These are phyloP conservation scores for Danaus plexippus DNA, from an alignment of 1,140 invertebrate genomes.

Conservation along the genomic window DNA sequence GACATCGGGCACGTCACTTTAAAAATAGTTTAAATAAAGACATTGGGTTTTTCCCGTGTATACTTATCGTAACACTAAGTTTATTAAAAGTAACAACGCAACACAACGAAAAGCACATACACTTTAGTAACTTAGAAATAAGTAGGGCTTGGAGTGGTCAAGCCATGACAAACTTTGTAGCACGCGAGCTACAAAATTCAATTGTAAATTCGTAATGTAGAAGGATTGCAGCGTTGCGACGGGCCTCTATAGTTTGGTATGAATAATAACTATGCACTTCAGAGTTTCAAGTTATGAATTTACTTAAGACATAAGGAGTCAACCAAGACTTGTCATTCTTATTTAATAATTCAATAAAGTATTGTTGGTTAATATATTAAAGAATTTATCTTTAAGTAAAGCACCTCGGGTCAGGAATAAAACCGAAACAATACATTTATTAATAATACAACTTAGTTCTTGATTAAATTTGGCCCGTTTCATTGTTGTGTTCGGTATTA, in stretches of 20 bases:
- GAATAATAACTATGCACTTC: slow-evolving; percentile 1
- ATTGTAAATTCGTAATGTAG: slow-evolving; percentile 26
- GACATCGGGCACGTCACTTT: no score
- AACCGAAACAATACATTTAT: slow-evolving; percentile 1
- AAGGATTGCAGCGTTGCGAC: slow-evolving; percentile 12
- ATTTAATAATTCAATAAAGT: no score
- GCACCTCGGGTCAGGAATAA: not conserved
- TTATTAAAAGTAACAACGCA: no score
- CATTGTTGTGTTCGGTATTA: slow-evolving; percentile 36
- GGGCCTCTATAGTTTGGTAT: slow-evolving; percentile 3
- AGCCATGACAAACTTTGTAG: slow-evolving; percentile 20
- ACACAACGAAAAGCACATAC: no score
- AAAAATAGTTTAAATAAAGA: no score
- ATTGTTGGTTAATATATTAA: no score
- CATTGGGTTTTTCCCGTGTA: no score
- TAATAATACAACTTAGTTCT: slow-evolving; percentile 24
- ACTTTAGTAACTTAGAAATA: slow-evolving; percentile 1
- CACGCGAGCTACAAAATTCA: slow-evolving; percentile 21
- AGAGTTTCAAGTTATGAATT: not conserved
- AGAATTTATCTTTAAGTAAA: not conserved
- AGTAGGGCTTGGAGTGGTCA: slow-evolving; percentile 7
- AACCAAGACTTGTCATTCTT: no score
- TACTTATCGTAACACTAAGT: no score
- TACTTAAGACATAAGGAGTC: no score
- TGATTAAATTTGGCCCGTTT: slow-evolving; percentile 44